phyloP scores from a whole-genome alignment of 2,113 vertebrate species.

The Indicator indicator region DNA sequence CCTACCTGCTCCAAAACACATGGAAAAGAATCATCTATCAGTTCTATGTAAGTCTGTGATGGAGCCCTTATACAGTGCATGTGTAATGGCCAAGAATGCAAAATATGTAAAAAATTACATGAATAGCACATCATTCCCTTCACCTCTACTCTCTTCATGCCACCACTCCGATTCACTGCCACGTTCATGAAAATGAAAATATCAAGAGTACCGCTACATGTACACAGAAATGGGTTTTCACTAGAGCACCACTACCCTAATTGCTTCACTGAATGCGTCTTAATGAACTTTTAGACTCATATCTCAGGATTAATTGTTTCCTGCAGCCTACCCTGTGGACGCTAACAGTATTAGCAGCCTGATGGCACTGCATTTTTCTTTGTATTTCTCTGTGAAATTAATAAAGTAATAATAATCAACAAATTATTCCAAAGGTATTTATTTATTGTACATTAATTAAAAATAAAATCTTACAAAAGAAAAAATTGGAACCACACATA shows the following conservation, averaged over 20 bases:
- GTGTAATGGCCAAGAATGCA: accelerated
- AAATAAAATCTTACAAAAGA: not conserved
- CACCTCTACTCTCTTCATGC: not conserved
- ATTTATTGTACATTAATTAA: not conserved
- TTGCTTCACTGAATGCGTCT: not conserved
- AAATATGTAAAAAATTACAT: not conserved
- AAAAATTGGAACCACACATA: not conserved
- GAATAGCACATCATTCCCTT: not conserved
- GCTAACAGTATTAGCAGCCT: not conserved
- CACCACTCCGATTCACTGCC: accelerated
- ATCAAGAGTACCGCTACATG: accelerated
- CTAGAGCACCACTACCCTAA: not conserved
- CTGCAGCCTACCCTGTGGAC: not conserved
- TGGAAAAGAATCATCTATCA: not conserved
- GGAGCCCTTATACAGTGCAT: not conserved
- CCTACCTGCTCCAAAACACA: not conserved
- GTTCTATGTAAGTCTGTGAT: not conserved
- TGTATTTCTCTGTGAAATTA: not conserved
- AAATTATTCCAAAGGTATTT: conserved; percentile 26
- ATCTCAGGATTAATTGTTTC: not conserved
- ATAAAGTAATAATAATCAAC: not conserved
- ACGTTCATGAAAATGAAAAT: not conserved
- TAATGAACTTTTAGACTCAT: not conserved
- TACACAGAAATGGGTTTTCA: not conserved
- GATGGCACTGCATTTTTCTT: not conserved